Base-by-base conservation (phyloP, 2,797 vertebrate species). In the Pelodytes ibericus region DNA sequence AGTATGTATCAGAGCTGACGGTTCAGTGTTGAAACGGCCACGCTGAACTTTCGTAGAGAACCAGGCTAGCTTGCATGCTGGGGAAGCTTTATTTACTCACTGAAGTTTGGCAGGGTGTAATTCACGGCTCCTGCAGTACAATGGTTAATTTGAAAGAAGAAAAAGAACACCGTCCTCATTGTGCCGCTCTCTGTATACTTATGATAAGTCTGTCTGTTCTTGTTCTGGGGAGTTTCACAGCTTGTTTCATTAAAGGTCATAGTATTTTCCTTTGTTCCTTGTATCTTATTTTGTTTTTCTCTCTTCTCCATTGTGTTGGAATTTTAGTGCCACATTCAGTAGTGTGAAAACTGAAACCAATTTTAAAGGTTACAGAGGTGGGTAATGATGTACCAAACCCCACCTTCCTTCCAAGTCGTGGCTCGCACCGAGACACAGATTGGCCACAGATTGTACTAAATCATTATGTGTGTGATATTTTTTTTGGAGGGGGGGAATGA, bases 241-340 rank as follows among this genome's bases (percentile, higher is more conserved):
- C n/a, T 18, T 39, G 26, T 7, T 11, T 26, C 24, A 24, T 29
- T 53, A 74, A 65, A 74, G 62, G 72, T 74, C 62, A 74, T 27
- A 39, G 13, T 20, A 49, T 72, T 62, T 62, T 62, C 70, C 16
- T 36, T 73, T 73, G 44, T 53, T 27, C 16, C 22, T 1, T 29
- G 62, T 22, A 57, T 29, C 11, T 25, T n/a, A n/a, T n/a, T n/a
- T n/a, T n/a, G n/a, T n/a, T n/a, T 58, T 27, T 29, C 4, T 29
- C 10, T 49, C 65, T 66, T 22, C 15, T 16, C 30, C 47, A 41
- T 64, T 63, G 59, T 74, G 49, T 39, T 30, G 9, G 36, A 20
- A 6, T 30, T 30, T 27, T 61, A 57, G 36, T 26, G 30, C 44
- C 15, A 56, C 66, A 31, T 56, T 69, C 49, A 66, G 2, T n/a